phyloP scores from a whole-genome alignment of 1,140 invertebrate species.

The Lepidostoma basale region DNA sequence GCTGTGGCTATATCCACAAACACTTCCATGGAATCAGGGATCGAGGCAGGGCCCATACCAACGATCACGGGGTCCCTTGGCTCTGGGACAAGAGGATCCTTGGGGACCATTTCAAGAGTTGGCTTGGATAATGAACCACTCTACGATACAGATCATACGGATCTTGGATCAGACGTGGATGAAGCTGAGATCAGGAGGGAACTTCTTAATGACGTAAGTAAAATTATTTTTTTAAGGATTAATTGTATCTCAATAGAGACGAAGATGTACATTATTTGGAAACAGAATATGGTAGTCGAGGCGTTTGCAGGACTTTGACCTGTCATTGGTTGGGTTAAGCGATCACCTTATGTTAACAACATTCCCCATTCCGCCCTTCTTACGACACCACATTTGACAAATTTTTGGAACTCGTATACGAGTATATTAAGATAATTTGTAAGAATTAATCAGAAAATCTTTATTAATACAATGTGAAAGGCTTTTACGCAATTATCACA shows the following conservation, averaged over 20 bases:
- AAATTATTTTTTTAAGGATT: constrained; percentile 42
- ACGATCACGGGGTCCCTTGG: constrained; percentile 70
- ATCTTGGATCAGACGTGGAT: constrained; percentile 76
- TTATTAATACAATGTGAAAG: no score
- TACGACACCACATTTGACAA: no score
- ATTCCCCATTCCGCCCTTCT: background rate
- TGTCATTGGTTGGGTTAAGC: no score
- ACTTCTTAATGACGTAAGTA: constrained; percentile 77
- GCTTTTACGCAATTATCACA: no score
- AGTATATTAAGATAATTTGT: no score
- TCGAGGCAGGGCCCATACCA: constrained; percentile 67
- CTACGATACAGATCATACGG: constrained; percentile 78
- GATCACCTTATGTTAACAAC: no score
- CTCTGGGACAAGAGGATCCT: constrained; percentile 61
- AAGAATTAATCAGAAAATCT: no score
- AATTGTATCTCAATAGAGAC: no score
- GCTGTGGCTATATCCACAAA: constrained; percentile 55
- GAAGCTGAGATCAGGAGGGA: constrained; percentile 76
- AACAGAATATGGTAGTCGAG: no score
- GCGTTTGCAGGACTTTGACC: no score
- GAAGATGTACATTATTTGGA: no score
- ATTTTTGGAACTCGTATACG: no score
- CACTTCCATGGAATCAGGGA: constrained; percentile 61
- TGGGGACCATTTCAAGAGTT: constrained; percentile 66
- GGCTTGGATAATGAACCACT: constrained; percentile 63